These are phyloP conservation scores for Scyliorhinus canicula DNA, from an alignment of 2,797 vertebrate genomes.

Conservation along the genomic window DNA sequence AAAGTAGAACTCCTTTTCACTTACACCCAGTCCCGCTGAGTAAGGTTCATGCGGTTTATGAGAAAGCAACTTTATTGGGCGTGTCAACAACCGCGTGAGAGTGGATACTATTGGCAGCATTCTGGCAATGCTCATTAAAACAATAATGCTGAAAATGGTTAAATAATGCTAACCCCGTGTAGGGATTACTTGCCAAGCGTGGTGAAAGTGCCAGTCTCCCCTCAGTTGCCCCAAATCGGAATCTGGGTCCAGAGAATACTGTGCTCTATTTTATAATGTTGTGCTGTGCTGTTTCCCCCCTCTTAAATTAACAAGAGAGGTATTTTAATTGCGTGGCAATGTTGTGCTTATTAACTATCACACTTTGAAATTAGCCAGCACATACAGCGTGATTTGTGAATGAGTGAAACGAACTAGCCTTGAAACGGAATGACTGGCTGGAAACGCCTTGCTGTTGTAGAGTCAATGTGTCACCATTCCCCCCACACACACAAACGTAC, in stretches of 20 bases:
- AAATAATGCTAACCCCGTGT: not conserved
- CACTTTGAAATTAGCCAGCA: not conserved
- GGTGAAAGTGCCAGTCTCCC: not conserved
- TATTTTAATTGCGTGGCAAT: conserved; percentile 2
- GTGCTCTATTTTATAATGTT: not conserved
- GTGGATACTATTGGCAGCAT: not conserved
- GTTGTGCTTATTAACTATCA: not conserved
- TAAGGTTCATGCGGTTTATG: not conserved
- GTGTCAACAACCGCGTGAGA: not conserved
- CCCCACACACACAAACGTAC: too few relatives aligned
- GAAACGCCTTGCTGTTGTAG: not conserved
- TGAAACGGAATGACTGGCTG: not conserved
- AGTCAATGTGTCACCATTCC: not conserved
- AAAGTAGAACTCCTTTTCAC: not conserved
- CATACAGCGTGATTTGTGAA: not conserved
- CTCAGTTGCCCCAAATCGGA: not conserved
- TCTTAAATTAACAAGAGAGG: not conserved
- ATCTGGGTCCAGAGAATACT: not conserved
- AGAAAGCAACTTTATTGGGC: not conserved
- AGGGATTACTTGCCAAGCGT: not conserved
- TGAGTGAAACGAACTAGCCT: not conserved
- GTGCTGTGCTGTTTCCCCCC: not conserved
- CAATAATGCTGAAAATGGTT: not conserved
- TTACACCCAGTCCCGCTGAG: not conserved
- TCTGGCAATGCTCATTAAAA: not conserved